Conservation (phyloP, 2,888 invertebrate genomes). For the Tuta absoluta region DNA sequence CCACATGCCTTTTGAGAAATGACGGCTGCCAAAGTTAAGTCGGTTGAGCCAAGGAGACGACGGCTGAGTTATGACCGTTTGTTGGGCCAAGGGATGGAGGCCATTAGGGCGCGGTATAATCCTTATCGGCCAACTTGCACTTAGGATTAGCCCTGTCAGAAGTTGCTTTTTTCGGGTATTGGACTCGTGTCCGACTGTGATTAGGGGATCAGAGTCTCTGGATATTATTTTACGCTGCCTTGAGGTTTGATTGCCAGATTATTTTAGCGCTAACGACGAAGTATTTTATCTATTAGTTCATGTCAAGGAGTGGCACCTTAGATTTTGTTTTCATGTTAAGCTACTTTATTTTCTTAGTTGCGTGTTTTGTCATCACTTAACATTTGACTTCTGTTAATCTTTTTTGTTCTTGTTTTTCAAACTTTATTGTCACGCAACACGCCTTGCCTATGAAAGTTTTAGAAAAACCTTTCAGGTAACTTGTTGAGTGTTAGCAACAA, state of each 20-base stretch:
- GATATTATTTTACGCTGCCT: slow-evolving; percentile 34
- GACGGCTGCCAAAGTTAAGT: slow-evolving; percentile 81
- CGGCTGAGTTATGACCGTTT: slow-evolving; percentile 78
- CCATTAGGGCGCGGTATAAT: slow-evolving; percentile 78
- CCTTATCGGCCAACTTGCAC: slow-evolving; percentile 81
- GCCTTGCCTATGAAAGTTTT: neutral
- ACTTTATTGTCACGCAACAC: slow-evolving; percentile 14
- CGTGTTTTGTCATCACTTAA: slow-evolving; percentile 39
- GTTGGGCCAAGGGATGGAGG: slow-evolving; percentile 77
- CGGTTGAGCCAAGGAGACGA: slow-evolving; percentile 77
- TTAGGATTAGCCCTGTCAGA: slow-evolving; percentile 80
- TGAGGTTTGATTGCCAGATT: slow-evolving; percentile 7
- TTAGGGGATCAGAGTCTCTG: slow-evolving; percentile 62
- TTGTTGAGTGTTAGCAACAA: slow-evolving; percentile 9
- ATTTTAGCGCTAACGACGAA: neutral
- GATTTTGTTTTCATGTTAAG: slow-evolving; percentile 4
- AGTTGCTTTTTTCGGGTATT: slow-evolving; percentile 76
- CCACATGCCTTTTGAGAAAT: slow-evolving; percentile 80
- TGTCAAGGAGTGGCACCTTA: neutral
- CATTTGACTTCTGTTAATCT: slow-evolving; percentile 37
- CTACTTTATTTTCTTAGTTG: slow-evolving; percentile 43
- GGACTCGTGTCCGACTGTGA: slow-evolving; percentile 70
- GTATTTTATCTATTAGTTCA: neutral
- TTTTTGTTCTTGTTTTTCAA: slow-evolving; percentile 15
- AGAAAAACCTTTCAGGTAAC: neutral